Percentiles rank a stretch among this genome's conserved stretches.
phyloP scores from a whole-genome alignment of 2,113 vertebrate species.

The Alligator mississippiensis region DNA sequence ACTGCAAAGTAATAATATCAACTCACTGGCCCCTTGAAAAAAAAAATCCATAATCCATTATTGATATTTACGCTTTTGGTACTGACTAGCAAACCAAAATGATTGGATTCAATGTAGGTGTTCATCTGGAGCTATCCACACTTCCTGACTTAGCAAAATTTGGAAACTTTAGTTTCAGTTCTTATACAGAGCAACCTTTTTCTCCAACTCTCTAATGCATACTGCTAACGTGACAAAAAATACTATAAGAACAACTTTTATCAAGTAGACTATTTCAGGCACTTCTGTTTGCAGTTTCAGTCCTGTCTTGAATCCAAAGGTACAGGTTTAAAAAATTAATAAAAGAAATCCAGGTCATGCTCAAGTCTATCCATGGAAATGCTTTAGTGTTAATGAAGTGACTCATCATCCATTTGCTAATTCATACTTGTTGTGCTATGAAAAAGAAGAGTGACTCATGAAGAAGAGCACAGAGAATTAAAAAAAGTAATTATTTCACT shows the following conservation, averaged over 20 bases:
- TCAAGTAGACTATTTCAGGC: background rate
- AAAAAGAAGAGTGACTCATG: background rate
- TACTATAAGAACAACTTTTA: background rate
- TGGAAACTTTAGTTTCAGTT: background rate
- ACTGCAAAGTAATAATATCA: background rate
- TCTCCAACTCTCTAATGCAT: background rate
- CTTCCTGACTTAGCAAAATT: background rate
- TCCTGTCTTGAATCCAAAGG: background rate
- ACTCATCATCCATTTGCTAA: slow-evolving; percentile 10
- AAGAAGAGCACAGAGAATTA: background rate
- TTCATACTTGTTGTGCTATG: background rate
- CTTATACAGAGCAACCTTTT: background rate
- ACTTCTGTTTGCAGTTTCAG: background rate
- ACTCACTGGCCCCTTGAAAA: background rate
- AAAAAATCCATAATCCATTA: background rate
- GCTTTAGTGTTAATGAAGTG: background rate
- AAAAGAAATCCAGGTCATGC: background rate
- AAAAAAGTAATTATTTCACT: background rate
- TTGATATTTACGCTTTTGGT: background rate
- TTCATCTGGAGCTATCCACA: background rate
- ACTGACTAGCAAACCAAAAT: background rate
- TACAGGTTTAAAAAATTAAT: background rate
- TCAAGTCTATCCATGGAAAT: slow-evolving; percentile 4
- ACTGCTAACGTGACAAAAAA: background rate
- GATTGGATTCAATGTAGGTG: background rate